phyloP scores from a whole-genome alignment of 1,140 invertebrate genomes.

The Macrobrachium nipponense region DNA sequence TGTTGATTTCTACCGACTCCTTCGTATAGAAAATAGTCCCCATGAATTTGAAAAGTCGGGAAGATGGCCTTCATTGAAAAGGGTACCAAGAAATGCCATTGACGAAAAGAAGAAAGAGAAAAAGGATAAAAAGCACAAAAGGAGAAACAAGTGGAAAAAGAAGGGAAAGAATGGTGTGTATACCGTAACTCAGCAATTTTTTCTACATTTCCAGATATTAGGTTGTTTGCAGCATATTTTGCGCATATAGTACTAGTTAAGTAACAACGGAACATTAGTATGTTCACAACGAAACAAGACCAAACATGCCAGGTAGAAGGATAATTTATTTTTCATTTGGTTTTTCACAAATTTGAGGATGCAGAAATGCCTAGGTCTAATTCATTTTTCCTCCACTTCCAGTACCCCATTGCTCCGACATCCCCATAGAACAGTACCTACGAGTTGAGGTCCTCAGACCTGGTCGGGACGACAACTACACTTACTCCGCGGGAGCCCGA shows the following conservation, averaged over 20 bases:
- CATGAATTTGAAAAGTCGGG: neutral
- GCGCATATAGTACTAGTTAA: no score
- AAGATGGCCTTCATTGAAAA: neutral
- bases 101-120: slow-evolving; percentile 48
- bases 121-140: slow-evolving; percentile 33
- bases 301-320: no score
- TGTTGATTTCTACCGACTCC: slow-evolving; percentile 47
- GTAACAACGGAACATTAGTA: no score
- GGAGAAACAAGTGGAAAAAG: slow-evolving; percentile 56
- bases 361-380: neutral
- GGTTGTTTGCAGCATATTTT: no score
- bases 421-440: slow-evolving; percentile 76
- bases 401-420: slow-evolving; percentile 71
- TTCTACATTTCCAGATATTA: no score
- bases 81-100: slow-evolving; percentile 45
- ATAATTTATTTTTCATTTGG: no score
- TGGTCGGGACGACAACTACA: slow-evolving; percentile 66
- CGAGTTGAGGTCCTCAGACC: slow-evolving; percentile 76
- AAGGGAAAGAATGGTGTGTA: slow-evolving; percentile 62
- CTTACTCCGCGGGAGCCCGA: slow-evolving; percentile 74
- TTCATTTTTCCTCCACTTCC: neutral
- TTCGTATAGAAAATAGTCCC: slow-evolving; percentile 50
- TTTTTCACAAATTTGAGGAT: no score
- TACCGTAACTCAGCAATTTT: neutral
- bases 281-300: no score